Evolutionary conservation across 2,888 invertebrate species (phyloP), one percentile per base, ranked within the genome.

Genomic region (Palloptera scutellata): DNA sequence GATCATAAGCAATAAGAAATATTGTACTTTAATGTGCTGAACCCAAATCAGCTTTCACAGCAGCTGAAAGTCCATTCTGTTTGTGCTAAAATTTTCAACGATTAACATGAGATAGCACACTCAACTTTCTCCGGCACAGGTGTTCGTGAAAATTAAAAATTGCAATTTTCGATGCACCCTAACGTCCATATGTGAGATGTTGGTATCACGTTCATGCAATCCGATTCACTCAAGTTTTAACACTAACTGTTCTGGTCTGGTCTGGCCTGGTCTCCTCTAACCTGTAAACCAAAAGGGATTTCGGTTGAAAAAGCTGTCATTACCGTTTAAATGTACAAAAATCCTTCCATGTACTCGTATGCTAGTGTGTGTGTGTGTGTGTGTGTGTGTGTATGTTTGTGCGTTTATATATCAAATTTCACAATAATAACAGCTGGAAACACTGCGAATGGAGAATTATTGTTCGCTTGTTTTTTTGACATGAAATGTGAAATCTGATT

Each of bases 371-470:
- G 6, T 30, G 30, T 30, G 6, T 30, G 30, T 30, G 6, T 30
- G 30, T 30, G 30, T 30, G 48, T 15, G 15, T 48, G 48, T 48
- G 6, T 30, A 6, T 30, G 6, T 30, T 2, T 30, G 6, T 30
- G 30, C 6, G 30, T 30, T 8, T 15, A 11, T 48, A 11, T 48
- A 48, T 48, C 11, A 15, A 48, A 48, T 48, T 48, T 48, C 48
- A 48, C 48, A 48, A 48, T 15, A 48, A 48, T 48, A 48, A 48
- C 48, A 48, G 48, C 48, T 48, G 48, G 48, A 48, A 48, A 48
- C 48, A 15, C 48, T 48, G 48, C 48, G 48, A 15, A 13, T 13
- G 10, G n/a, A 13, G n/a, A 48, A n/a, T 48, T 13, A n/a, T 48
- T 15, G 48, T 15, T 48, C 48, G 48, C 11, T 48, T 15, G 48